Conservation (phyloP, 2,797 vertebrate genomes). For the Spondyliosoma cantharus region DNA sequence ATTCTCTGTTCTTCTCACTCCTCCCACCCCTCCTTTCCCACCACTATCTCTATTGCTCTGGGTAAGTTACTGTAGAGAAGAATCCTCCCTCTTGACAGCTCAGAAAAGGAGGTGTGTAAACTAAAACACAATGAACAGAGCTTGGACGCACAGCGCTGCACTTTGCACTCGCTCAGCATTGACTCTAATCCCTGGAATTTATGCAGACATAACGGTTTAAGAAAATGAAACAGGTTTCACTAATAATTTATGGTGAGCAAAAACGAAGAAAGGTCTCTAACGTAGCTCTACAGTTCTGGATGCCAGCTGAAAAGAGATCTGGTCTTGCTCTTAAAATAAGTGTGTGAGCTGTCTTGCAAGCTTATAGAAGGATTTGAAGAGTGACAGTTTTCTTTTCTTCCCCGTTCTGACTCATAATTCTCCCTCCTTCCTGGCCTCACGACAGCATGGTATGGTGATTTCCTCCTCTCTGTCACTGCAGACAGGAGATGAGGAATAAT, state of each 20-base stretch:
- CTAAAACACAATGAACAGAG: conserved; percentile 66
- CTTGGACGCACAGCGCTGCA: conserved; percentile 39
- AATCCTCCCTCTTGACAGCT: conserved; percentile 74
- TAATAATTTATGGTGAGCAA: conserved; percentile 35
- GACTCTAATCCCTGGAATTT: conserved; percentile 41
- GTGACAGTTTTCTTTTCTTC: conserved; percentile 74
- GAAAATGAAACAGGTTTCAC: conserved; percentile 33
- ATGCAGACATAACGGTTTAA: conserved; percentile 24
- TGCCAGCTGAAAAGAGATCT: conserved; percentile 46
- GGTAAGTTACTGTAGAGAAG: conserved; percentile 73
- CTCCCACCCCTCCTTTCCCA: conserved; percentile 72
- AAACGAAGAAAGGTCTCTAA: conserved; percentile 10
- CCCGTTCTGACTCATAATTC: conserved; percentile 75
- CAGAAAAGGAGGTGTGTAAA: conserved; percentile 73
- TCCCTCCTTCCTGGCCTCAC: conserved; percentile 67
- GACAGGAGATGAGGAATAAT: conserved; percentile 73
- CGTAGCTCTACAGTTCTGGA: conserved; percentile 26
- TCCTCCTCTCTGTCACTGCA: conserved; percentile 68
- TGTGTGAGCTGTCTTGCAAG: conserved; percentile 56
- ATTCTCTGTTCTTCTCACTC: conserved; percentile 77
- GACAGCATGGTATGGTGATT: conserved; percentile 60
- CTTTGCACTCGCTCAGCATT: conserved; percentile 55
- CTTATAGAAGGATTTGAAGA: conserved; percentile 69
- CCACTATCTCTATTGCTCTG: conserved; percentile 70
- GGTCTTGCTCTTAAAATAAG: conserved; percentile 74